These are phyloP conservation scores for Trichonephila clavipes DNA, from an alignment of 1,140 invertebrate species.

Conservation along the genomic window DNA sequence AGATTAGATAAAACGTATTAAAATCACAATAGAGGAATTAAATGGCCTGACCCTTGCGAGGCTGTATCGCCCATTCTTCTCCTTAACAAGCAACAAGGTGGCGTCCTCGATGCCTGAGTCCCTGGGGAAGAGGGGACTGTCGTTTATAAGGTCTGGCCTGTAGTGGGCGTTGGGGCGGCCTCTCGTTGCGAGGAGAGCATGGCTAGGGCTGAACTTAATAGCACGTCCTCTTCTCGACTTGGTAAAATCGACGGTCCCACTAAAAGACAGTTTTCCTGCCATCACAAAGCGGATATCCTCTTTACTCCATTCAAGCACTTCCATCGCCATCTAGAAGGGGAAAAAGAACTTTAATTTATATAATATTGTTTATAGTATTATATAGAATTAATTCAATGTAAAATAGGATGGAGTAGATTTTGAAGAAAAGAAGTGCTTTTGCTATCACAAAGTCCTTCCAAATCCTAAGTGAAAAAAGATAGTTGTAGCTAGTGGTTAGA, in stretches of 20 bases:
- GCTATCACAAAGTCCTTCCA: too few species aligned
- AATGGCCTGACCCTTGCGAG: conserved; percentile 86
- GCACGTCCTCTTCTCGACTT: conserved; percentile 85
- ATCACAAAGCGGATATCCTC: conserved; percentile 93
- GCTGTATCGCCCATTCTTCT: conserved; percentile 93
- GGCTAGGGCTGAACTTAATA: conserved; percentile 92
- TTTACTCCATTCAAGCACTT: conserved; percentile 92
- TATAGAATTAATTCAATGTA: too few species aligned
- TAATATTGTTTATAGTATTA: too few species aligned
- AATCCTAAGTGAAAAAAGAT: too few species aligned
- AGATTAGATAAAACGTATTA: background rate
- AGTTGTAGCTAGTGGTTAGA: too few species aligned
- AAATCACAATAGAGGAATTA: background rate
- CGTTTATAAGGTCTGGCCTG: conserved; percentile 82
- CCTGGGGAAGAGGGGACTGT: conserved; percentile 83
- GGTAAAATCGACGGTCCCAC: conserved; percentile 91
- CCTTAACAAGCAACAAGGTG: conserved; percentile 91
- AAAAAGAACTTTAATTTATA: background rate
- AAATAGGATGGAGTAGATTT: too few species aligned
- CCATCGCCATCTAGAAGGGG: conserved; percentile 86
- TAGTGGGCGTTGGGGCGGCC: conserved; percentile 79
- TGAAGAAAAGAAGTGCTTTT: too few species aligned
- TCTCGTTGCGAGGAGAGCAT: conserved; percentile 90
- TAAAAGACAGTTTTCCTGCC: conserved; percentile 91
- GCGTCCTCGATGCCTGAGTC: conserved; percentile 91